Conservation (phyloP, 2,113 vertebrate genomes). For the Alectura lathami region DNA sequence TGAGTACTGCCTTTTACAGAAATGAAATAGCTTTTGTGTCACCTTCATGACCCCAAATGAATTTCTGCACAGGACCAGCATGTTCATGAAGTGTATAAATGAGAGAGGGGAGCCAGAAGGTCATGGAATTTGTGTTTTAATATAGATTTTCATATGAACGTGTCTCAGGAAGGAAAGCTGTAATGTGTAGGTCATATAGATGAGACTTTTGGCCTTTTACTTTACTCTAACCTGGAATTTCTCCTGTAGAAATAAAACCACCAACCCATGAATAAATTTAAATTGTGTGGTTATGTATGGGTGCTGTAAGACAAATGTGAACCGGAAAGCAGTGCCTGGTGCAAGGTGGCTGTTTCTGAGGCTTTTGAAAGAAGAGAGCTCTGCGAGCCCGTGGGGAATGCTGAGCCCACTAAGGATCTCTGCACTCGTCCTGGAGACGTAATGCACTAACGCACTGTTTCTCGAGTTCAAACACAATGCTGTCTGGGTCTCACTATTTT, state of each 20-base stretch:
- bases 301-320: background rate
- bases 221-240: background rate
- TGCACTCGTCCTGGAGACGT: background rate
- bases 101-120: background rate
- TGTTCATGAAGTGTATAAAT: constrained; percentile 5
- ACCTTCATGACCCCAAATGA: background rate
- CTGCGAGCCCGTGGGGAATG: background rate
- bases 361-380: background rate
- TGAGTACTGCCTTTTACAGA: background rate
- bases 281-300: background rate
- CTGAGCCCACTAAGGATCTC: background rate
- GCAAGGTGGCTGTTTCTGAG: background rate
- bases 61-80: background rate
- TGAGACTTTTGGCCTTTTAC: background rate
- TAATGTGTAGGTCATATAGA: background rate
- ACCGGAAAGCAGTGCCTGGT: background rate
- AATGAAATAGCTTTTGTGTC: constrained; percentile 30
- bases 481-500: background rate
- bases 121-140: constrained; percentile 26
- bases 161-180: background rate
- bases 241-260: background rate
- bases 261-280: background rate
- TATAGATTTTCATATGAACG: background rate
- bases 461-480: background rate
- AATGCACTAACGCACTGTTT: background rate